These are phyloP conservation scores for Agelastica alni DNA, from an alignment of 2,888 invertebrate genomes.

Conservation along the genomic window DNA sequence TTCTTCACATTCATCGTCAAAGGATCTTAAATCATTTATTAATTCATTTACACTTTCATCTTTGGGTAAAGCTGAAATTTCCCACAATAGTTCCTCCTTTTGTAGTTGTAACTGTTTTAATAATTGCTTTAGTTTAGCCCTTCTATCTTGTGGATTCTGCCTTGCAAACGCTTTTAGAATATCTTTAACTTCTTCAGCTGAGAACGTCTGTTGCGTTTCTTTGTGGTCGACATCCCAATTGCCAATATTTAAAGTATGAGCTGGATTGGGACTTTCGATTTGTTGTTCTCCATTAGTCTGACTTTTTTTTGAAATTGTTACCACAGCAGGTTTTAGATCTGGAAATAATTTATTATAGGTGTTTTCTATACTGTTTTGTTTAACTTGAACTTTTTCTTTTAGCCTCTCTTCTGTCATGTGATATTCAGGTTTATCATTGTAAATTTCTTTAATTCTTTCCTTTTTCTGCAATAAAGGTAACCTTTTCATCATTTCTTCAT, in stretches of 20 bases:
- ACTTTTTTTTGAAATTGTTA: constrained; percentile 47
- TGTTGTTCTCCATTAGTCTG: constrained; percentile 26
- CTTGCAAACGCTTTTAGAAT: constrained; percentile 39
- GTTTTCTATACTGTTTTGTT: constrained; percentile 60
- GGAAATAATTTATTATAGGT: constrained; percentile 57
- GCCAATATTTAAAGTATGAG: constrained; percentile 26
- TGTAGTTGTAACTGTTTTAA: constrained; percentile 51
- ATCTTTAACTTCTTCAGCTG: constrained; percentile 42
- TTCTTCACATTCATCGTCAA: constrained; percentile 29
- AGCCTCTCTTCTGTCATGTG: constrained; percentile 57
- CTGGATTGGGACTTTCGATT: constrained; percentile 15
- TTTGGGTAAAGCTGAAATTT: constrained; percentile 47
- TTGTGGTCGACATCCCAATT: constrained; percentile 41
- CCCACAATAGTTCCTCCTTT: constrained; percentile 51
- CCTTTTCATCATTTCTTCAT: constrained; percentile 58
- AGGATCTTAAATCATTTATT: constrained; percentile 39
- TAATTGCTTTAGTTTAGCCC: constrained; percentile 48
- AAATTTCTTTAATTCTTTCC: constrained; percentile 50
- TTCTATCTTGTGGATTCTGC: constrained; percentile 38
- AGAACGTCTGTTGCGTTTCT: constrained; percentile 38
- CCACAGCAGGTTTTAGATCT: constrained; percentile 41
- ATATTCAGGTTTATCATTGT: constrained; percentile 50
- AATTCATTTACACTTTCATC: constrained; percentile 43
- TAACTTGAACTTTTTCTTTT: constrained; percentile 54
- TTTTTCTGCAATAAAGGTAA: constrained; percentile 54